A percentile compares a stretch with the other conserved stretches of the same genome.
Evolutionary conservation across 2,113 vertebrate species (phyloP).

Genomic region (Amblyornis subalaris): DNA sequence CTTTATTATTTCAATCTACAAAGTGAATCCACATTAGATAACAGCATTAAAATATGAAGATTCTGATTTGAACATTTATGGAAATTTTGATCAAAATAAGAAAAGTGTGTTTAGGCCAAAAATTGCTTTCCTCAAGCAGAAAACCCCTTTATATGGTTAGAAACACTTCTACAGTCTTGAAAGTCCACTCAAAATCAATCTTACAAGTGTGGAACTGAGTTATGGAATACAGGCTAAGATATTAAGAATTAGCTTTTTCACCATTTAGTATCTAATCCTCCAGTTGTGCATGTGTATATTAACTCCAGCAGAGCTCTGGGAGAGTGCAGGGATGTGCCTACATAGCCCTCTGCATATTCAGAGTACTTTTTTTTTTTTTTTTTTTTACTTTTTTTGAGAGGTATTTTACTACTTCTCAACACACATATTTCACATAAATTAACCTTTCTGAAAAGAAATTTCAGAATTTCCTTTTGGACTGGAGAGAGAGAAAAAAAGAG

Average conservation of each 20-base stretch:
- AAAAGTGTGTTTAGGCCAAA: background rate
- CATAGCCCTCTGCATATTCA: background rate
- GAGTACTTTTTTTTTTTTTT: too few species aligned
- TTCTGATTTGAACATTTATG: background rate
- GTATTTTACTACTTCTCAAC: background rate
- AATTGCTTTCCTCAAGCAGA: background rate
- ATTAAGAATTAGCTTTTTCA: background rate
- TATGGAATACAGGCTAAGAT: background rate
- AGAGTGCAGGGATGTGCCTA: background rate
- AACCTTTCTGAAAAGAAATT: background rate
- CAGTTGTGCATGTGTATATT: background rate
- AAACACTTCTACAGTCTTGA: background rate
- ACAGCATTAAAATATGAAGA: background rate
- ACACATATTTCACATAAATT: background rate
- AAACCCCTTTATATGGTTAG: background rate
- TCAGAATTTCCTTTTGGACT: background rate
- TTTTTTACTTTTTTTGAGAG: background rate
- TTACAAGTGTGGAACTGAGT: accelerated
- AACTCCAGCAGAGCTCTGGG: background rate
- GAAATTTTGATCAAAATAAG: background rate
- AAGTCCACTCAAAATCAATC: background rate
- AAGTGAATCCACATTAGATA: background rate
- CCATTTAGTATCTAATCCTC: background rate
- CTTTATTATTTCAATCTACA: background rate
- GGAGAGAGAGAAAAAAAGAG: background rate